Base-by-base conservation (phyloP, 2,797 vertebrate species). In the Oceanodroma leucorhoa region DNA sequence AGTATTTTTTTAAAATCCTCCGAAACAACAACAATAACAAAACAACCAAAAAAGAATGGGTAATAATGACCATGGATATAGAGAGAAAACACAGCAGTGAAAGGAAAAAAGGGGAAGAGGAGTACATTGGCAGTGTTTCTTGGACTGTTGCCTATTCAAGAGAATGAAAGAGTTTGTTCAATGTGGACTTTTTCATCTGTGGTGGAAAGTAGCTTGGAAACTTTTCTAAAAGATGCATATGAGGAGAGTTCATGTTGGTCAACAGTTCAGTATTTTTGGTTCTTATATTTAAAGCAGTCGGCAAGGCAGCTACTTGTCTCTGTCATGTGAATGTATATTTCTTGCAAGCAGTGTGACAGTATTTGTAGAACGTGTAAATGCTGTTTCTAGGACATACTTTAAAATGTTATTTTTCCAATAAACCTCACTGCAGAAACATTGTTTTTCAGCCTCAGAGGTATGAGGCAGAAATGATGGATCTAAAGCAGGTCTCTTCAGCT, bases 301-400 rank as follows among this genome's bases (percentile, higher is more conserved):
- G 51, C 80, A 85, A 64, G 89, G 53, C 51, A 93, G 41, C 14
- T 83, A 41, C 50, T 87, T 94, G 27, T 94, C 51, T 90, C 55
- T 80, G 67, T 80, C 48, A 54, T 64, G 17, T 83, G 57, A 71
- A 80, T 51, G 38, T 80, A 0, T 90, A 51, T 93, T 95, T 83
- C 86, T 79, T 92, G 41, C 64, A 80, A 85, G 50, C 53, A 24
- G 8, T 29, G 41, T 71, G 78, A 61, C 22, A 6, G 41, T 64
- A 58, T 50, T 83, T 82, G 30, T 83, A 82, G 58, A 81, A 76
- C 10, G 48, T 46, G 15, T 29, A 71, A 90, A 60, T 72, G 66
- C 32, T 14, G 1, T 81, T 91, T 94, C 61, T 86, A 80, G 80
- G 66, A 46, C 29, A 77, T 65, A 60, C 70, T 64, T 34, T 15